These are phyloP conservation scores for Thamnophis elegans DNA, from an alignment of 2,797 vertebrate genomes.

Conservation along the genomic window DNA sequence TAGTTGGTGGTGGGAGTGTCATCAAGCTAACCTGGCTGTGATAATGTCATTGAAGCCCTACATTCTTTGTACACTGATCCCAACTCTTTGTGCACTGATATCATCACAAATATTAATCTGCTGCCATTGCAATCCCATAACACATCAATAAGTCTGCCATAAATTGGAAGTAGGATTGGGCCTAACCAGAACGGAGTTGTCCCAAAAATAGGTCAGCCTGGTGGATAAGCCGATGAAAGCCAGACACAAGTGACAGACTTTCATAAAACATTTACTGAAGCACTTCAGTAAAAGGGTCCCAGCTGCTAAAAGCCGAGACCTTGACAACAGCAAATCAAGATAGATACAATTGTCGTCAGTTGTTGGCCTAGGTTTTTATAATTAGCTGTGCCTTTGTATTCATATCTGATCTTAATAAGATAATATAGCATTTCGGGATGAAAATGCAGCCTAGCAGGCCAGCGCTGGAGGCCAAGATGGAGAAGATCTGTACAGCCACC, in stretches of 20 bases:
- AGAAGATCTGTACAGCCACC: neutral
- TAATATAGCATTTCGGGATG: neutral
- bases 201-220: too few relatives aligned
- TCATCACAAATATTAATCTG: too few relatives aligned
- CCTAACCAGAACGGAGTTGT: neutral
- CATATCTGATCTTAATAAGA: neutral
- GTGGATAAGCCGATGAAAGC: too few relatives aligned
- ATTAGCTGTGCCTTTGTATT: neutral
- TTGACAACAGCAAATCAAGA: too few relatives aligned
- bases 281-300: too few relatives aligned
- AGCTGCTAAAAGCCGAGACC: too few relatives aligned
- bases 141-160: neutral
- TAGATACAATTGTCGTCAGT: neutral
- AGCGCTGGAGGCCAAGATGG: neutral
- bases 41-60: neutral
- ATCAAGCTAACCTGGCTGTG: neutral
- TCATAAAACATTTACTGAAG: neutral
- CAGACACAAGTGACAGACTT: too few relatives aligned
- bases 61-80: too few relatives aligned
- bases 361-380: neutral
- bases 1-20: neutral
- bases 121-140: too few relatives aligned
- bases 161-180: neutral
- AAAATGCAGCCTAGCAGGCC: neutral
- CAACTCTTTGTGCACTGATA: too few relatives aligned